phyloP scores from a whole-genome alignment of 2,113 vertebrate genomes.

The Urocynchramus pylzowi region DNA sequence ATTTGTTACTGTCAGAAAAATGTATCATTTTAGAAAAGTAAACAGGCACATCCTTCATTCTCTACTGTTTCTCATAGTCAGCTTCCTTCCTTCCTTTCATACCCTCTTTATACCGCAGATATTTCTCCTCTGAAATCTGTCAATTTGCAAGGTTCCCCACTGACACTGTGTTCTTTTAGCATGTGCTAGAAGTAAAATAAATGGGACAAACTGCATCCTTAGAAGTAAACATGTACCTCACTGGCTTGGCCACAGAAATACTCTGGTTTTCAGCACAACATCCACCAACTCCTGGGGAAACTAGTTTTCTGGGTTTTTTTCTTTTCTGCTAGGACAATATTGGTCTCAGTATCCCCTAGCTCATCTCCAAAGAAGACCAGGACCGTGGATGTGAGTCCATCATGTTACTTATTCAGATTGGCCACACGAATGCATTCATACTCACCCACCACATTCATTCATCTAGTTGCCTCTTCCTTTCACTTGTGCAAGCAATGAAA shows the following conservation, averaged over 20 bases:
- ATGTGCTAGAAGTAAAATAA: background rate
- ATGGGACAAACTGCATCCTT: background rate
- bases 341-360: background rate
- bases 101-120: background rate
- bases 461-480: background rate
- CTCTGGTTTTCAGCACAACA: background rate
- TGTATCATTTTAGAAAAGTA: background rate
- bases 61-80: background rate
- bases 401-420: background rate
- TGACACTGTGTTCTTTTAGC: background rate
- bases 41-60: background rate
- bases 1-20: background rate
- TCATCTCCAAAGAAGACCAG: background rate
- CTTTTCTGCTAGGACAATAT: background rate
- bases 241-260: background rate
- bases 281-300: background rate
- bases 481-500: background rate
- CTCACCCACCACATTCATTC: background rate
- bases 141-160: background rate
- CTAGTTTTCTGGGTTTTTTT: background rate
- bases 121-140: background rate
- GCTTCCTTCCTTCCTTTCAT: background rate
- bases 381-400: background rate
- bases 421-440: background rate
- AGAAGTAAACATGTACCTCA: background rate